phyloP scores from a whole-genome alignment of 2,113 vertebrate genomes.

The Prinia subflava region DNA sequence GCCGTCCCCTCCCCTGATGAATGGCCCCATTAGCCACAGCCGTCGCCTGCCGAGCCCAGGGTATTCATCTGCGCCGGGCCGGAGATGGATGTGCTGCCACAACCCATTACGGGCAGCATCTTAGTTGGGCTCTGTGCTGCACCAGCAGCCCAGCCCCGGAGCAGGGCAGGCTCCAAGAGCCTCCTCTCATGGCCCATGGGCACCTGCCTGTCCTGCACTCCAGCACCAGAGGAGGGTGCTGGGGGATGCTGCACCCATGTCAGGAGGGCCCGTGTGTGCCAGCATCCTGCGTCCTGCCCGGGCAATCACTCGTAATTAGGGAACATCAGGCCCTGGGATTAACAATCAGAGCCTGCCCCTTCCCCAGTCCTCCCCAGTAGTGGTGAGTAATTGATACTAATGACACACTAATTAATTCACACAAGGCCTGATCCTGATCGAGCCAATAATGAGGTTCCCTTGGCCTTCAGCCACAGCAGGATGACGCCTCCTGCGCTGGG shows the following conservation, averaged over 20 bases:
- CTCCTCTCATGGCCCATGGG: accelerated
- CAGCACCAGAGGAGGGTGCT: neutral
- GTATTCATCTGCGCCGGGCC: neutral
- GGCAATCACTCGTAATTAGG: conserved; percentile 27
- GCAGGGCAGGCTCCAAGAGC: neutral
- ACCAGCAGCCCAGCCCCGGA: neutral
- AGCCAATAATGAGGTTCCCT: neutral
- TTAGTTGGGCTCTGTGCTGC: neutral
- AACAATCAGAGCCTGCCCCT: conserved; percentile 41
- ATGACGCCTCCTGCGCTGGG: neutral
- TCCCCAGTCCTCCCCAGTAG: conserved; percentile 38
- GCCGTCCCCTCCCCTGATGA: neutral
- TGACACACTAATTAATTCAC: conserved; percentile 48
- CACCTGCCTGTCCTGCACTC: neutral
- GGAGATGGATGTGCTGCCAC: conserved; percentile 29
- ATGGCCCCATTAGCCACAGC: conserved; percentile 13
- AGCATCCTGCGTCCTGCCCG: neutral
- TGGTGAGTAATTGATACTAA: conserved; percentile 52
- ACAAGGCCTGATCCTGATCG: conserved; percentile 22
- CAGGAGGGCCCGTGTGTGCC: neutral
- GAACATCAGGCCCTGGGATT: conserved; percentile 14
- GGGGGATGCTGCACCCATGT: too few relatives aligned
- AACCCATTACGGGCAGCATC: neutral
- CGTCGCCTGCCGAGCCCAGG: neutral
- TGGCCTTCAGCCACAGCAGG: neutral